Evolutionary conservation across 2,888 invertebrate species (phyloP).

Genomic region (Muschampia plurimacula): DNA sequence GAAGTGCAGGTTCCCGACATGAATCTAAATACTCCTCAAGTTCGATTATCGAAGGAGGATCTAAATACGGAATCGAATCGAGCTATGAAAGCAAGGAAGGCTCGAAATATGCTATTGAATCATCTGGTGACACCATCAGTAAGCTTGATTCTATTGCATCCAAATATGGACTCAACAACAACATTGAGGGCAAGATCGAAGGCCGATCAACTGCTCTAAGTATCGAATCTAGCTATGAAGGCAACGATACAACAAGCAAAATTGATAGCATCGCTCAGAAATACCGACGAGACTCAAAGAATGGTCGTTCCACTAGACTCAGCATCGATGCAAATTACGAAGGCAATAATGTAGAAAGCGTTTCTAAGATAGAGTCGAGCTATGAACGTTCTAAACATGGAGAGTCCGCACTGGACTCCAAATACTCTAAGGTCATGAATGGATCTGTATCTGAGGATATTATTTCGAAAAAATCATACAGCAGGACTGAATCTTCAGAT

Average conservation of each 20-base stretch:
- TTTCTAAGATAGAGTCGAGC: slow-evolving; percentile 48
- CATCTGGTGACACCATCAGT: slow-evolving; percentile 56
- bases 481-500: slow-evolving; percentile 69
- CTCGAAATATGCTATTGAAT: slow-evolving; percentile 52
- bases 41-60: slow-evolving; percentile 49
- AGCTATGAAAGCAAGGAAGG: slow-evolving; percentile 56
- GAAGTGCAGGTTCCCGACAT: slow-evolving; percentile 64
- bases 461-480: slow-evolving; percentile 57
- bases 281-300: slow-evolving; percentile 60
- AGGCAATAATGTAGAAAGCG: slow-evolving; percentile 56
- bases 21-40: slow-evolving; percentile 73
- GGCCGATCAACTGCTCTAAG: slow-evolving; percentile 48
- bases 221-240: slow-evolving; percentile 49
- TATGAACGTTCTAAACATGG: slow-evolving; percentile 55
- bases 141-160: slow-evolving; percentile 68
- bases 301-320: slow-evolving; percentile 59
- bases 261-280: slow-evolving; percentile 63
- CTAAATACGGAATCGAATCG: slow-evolving; percentile 59
- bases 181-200: slow-evolving; percentile 49
- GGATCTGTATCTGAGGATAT: slow-evolving; percentile 64
- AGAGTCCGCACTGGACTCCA: slow-evolving; percentile 64
- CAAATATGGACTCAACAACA: slow-evolving; percentile 69
- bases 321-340: slow-evolving; percentile 59
- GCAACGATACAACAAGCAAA: slow-evolving; percentile 57
- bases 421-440: slow-evolving; percentile 68